A percentile compares a stretch with the other conserved stretches of the same genome.
These are phyloP conservation scores for Sphaeridia pumilis DNA, from an alignment of 2,888 invertebrate species.

Conservation along the genomic window DNA sequence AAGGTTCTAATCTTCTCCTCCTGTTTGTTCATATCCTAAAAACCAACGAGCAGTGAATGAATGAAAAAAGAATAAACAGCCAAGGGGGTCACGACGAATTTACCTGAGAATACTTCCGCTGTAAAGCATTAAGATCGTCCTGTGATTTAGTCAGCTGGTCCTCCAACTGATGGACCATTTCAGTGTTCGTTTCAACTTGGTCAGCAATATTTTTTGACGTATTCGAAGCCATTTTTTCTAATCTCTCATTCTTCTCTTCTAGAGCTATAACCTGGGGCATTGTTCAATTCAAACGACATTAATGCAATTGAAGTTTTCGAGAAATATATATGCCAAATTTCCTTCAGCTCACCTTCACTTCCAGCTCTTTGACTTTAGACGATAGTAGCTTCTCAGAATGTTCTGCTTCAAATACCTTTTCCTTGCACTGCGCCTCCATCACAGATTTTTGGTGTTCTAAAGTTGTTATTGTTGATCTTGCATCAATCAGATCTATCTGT, in stretches of 20 bases:
- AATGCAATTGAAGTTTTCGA: too few relatives aligned
- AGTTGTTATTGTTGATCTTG: slow-evolving; percentile 21
- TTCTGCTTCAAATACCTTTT: slow-evolving; percentile 22
- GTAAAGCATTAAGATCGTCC: too few relatives aligned
- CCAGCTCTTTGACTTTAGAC: not conserved
- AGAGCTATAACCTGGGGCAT: slow-evolving; percentile 12
- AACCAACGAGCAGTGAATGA: too few relatives aligned
- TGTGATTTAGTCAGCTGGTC: too few relatives aligned
- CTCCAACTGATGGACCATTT: too few relatives aligned
- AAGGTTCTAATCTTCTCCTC: slow-evolving; percentile 19
- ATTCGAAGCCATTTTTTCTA: slow-evolving; percentile 17
- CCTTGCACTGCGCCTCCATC: slow-evolving; percentile 17
- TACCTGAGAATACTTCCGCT: too few relatives aligned
- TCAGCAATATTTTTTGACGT: too few relatives aligned
- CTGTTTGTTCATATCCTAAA: slow-evolving; percentile 17
- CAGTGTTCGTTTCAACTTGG: too few relatives aligned
- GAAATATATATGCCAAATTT: too few relatives aligned
- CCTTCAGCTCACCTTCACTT: not conserved
- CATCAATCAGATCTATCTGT: slow-evolving; percentile 29
- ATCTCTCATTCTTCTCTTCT: slow-evolving; percentile 17
- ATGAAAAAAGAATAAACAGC: not conserved
- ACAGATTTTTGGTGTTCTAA: slow-evolving; percentile 27
- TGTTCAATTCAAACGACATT: not conserved
- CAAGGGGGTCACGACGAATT: not conserved
- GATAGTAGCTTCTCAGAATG: not conserved